Percentiles rank a stretch among this genome's conserved stretches.
Conservation (phyloP, 2,797 vertebrate species). For the Chaunax sp. region DNA sequence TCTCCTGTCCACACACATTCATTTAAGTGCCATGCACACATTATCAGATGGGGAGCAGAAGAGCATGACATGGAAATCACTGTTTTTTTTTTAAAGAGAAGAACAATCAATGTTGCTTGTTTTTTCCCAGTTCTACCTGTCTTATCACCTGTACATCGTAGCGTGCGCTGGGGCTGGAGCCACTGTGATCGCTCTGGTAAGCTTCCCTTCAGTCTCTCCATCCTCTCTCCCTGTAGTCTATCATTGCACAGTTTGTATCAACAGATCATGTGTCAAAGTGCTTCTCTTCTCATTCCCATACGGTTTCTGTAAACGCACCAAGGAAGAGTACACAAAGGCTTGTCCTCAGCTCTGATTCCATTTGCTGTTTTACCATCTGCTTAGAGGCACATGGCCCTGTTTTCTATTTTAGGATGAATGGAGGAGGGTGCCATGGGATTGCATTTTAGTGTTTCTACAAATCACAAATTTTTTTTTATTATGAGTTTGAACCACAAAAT, state of each 20-base stretch:
- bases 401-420: slow-evolving; percentile 26
- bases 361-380: slow-evolving; percentile 73
- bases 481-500: slow-evolving; percentile 7
- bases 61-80: neutral
- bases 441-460: slow-evolving; percentile 6
- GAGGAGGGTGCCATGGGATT: slow-evolving; percentile 11
- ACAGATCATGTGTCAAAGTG: slow-evolving; percentile 60
- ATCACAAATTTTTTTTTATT: neutral
- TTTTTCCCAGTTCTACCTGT: slow-evolving; percentile 94
- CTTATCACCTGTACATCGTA: slow-evolving; percentile 98
- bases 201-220: slow-evolving; percentile 64
- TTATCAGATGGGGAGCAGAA: neutral
- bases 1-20: no score
- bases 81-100: neutral
- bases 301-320: slow-evolving; percentile 55
- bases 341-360: slow-evolving; percentile 60
- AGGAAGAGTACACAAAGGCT: slow-evolving; percentile 42
- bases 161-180: slow-evolving; percentile 98
- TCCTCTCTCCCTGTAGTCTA: slow-evolving; percentile 51
- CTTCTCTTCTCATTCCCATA: slow-evolving; percentile 60
- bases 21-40: neutral
- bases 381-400: slow-evolving; percentile 57
- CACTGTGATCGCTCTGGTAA: slow-evolving; percentile 98
- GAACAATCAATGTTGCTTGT: slow-evolving; percentile 14
- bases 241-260: slow-evolving; percentile 67